A percentile compares a stretch with the other conserved stretches of the same genome.
Evolutionary conservation across 1,140 invertebrate genomes (phyloP).

Genomic region (Tetramorium simillimum): DNA sequence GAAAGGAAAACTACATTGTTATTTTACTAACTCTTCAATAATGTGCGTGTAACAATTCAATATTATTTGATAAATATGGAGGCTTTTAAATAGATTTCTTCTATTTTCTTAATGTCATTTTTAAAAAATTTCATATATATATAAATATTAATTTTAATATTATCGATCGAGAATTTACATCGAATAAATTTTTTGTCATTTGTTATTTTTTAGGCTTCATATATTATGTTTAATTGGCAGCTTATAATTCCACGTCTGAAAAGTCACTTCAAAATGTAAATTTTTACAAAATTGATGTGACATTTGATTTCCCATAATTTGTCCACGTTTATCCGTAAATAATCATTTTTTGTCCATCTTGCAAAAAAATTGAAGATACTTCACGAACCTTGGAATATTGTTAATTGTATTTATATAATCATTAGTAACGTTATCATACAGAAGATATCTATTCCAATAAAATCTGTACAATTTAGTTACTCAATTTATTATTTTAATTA

Average conservation of each 20-base stretch:
- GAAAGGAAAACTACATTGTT: background rate
- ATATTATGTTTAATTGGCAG: background rate
- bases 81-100: background rate
- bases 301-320: background rate
- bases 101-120: background rate
- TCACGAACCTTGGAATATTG: too few species aligned
- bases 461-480: background rate
- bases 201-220: background rate
- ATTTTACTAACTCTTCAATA: background rate
- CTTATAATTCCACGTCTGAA: slow-evolving; percentile 6
- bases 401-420: background rate
- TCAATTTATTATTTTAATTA: slow-evolving; percentile 5
- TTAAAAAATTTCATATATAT: background rate
- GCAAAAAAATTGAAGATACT: too few species aligned
- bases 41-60: background rate
- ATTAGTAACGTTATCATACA: background rate
- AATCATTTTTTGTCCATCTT: too few species aligned
- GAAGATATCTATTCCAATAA: background rate
- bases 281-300: background rate
- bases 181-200: too few species aligned
- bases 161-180: background rate
- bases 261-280: background rate
- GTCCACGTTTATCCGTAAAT: background rate
- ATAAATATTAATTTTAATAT: background rate
- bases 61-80: background rate